A percentile compares a stretch with the other conserved stretches of the same genome.
Evolutionary conservation across 2,888 invertebrate species (phyloP).

Genomic region (Selenia dentaria): DNA sequence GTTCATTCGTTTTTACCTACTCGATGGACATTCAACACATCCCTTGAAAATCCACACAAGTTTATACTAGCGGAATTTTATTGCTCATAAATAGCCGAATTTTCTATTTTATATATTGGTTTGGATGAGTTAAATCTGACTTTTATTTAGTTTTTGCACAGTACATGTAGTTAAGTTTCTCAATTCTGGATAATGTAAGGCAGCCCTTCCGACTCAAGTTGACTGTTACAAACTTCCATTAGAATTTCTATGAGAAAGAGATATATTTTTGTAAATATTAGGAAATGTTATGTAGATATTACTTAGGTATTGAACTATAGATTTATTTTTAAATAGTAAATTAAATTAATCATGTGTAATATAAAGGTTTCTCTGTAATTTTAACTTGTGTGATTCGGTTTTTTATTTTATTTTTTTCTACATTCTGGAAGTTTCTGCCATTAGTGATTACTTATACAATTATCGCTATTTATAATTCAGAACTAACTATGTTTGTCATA

Average conservation of each 20-base stretch:
- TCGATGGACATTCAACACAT: no score
- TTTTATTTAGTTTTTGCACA: background rate
- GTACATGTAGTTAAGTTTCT: background rate
- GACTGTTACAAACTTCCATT: conserved; percentile 19
- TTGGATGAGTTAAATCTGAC: no score
- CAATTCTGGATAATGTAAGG: background rate
- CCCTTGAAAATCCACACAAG: no score
- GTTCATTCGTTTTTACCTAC: no score
- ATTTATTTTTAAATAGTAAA: background rate
- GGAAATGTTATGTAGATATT: conserved; percentile 10
- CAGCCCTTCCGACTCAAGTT: conserved; percentile 7
- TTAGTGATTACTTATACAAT: background rate
- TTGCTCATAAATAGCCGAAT: no score
- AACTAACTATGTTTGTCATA: background rate
- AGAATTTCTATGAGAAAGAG: conserved; percentile 18
- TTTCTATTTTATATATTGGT: no score
- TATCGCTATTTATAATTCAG: background rate
- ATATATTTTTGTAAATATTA: conserved; percentile 22
- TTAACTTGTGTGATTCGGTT: background rate
- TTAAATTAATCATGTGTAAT: background rate
- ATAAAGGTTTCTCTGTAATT: background rate
- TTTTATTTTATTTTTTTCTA: background rate
- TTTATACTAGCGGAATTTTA: no score
- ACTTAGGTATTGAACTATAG: background rate
- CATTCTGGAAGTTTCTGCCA: background rate